phyloP scores from a whole-genome alignment of 2,113 vertebrate species.

The Zosterops lateralis region DNA sequence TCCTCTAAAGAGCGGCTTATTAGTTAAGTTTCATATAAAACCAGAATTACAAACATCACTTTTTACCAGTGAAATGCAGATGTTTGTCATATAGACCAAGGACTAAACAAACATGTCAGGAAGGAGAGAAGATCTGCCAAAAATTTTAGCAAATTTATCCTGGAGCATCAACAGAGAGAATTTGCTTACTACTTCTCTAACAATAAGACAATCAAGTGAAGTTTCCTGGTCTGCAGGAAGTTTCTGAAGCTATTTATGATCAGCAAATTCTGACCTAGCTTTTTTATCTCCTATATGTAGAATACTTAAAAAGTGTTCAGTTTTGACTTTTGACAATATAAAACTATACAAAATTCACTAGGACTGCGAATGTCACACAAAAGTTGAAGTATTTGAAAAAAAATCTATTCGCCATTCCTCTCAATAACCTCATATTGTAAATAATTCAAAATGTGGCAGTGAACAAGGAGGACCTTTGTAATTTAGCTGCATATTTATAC shows the following conservation, averaged over 20 bases:
- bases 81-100: background rate
- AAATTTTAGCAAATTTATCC: background rate
- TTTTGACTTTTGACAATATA: background rate
- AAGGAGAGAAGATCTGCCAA: background rate
- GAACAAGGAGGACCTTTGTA: background rate
- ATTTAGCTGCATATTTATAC: background rate
- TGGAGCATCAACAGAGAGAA: background rate
- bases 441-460: background rate
- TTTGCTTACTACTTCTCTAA: background rate
- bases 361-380: accelerated
- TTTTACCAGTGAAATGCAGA: background rate
- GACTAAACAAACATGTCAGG: background rate
- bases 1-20: background rate
- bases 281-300: background rate
- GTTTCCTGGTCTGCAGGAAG: background rate
- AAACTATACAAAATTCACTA: background rate
- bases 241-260: background rate
- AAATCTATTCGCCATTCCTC: background rate
- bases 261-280: background rate
- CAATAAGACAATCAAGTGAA: background rate
- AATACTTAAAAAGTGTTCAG: background rate
- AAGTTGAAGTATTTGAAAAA: background rate
- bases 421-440: background rate
- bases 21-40: background rate
- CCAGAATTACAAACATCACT: background rate